Conservation (phyloP, 2,888 invertebrate species). For the Sussaba pulchella region DNA sequence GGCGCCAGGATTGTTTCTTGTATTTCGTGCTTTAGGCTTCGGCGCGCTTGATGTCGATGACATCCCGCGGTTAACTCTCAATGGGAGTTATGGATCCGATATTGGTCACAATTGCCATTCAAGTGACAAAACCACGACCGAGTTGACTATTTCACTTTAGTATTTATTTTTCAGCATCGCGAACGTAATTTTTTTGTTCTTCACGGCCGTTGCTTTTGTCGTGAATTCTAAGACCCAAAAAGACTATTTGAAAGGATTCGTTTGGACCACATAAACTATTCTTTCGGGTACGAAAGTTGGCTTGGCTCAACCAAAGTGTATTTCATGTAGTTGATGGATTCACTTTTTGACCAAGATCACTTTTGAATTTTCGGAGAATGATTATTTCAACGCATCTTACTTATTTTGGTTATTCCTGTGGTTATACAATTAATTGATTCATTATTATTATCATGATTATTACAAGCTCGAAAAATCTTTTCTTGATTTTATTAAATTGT, state of each 20-base stretch:
- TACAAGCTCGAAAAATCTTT: too few relatives aligned
- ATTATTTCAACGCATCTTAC: too few relatives aligned
- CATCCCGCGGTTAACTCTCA: conserved; percentile 37
- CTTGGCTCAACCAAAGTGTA: too few relatives aligned
- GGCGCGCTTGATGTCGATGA: conserved; percentile 37
- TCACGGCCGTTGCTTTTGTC: not conserved
- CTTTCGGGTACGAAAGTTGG: too few relatives aligned
- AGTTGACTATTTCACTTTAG: not conserved
- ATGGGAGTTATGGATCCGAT: conserved; percentile 43
- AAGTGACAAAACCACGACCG: not conserved
- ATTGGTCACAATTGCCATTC: conserved; percentile 48
- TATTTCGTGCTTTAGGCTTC: conserved; percentile 9
- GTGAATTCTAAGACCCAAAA: not conserved
- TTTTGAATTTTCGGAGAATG: too few relatives aligned
- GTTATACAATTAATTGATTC: too few relatives aligned
- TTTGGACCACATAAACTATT: not conserved
- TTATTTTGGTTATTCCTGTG: too few relatives aligned
- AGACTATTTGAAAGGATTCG: not conserved
- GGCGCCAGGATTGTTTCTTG: conserved; percentile 41
- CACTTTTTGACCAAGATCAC: too few relatives aligned
- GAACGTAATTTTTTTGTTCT: not conserved
- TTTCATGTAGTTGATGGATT: too few relatives aligned
- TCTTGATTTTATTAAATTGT: too few relatives aligned
- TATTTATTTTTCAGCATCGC: not conserved
- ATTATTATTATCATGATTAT: too few relatives aligned